These are phyloP conservation scores for Sebastes steindachneri DNA, from an alignment of 2,797 vertebrate species.

Conservation along the genomic window DNA sequence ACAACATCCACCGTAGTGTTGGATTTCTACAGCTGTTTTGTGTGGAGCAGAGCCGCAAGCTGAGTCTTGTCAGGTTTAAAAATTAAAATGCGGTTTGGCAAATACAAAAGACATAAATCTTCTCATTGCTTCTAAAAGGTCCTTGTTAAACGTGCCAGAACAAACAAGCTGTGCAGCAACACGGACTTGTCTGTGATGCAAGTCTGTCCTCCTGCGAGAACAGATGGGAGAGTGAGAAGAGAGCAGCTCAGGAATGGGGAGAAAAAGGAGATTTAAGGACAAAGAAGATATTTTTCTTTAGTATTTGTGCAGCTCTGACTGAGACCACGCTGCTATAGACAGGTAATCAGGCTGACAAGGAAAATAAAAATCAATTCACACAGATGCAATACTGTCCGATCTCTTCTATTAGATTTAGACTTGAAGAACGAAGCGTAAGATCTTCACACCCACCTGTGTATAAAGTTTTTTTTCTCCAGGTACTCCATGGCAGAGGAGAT, in stretches of 20 bases:
- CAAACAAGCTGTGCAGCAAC: constrained; percentile 48
- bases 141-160: constrained; percentile 55
- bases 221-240: not conserved
- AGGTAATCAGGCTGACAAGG: not conserved
- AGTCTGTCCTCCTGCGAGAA: constrained; percentile 1
- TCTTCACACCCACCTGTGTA: constrained; percentile 88
- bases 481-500: constrained; percentile 99
- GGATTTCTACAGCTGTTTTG: constrained; percentile 23
- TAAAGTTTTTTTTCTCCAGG: constrained; percentile 99
- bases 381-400: not conserved
- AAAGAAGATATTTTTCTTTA: not conserved
- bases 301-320: not conserved
- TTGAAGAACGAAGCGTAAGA: not conserved
- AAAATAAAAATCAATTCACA: not conserved
- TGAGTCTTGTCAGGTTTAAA: constrained; percentile 52
- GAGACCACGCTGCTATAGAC: not conserved
- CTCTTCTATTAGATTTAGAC: not conserved
- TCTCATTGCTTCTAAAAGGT: not conserved
- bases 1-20: constrained; percentile 6
- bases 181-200: constrained; percentile 20
- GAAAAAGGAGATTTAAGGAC: not conserved
- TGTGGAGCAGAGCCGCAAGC: constrained; percentile 26
- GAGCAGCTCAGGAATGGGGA: not conserved
- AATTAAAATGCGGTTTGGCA: constrained; percentile 40
- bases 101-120: constrained; percentile 56